A percentile compares a stretch with the other conserved stretches of the same genome.
Evolutionary conservation across 2,113 vertebrate species (phyloP).

Genomic region (Hymenochirus boettgeri): DNA sequence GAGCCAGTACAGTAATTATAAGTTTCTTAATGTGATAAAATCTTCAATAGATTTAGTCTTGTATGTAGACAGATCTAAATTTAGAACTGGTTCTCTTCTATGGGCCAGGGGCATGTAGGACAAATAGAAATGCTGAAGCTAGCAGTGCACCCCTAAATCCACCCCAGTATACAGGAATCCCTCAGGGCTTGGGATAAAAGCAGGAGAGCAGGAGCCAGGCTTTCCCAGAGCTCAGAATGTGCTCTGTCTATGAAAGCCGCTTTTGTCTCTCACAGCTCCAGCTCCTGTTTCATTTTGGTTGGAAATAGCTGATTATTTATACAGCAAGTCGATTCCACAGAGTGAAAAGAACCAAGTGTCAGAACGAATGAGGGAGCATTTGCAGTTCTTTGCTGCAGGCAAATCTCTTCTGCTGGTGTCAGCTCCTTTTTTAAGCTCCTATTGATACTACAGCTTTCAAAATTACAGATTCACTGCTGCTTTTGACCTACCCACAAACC

Average conservation of each 20-base stretch:
- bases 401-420: conserved; percentile 36
- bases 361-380: conserved; percentile 37
- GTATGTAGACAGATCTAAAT: too few species aligned
- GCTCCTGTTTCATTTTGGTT: conserved; percentile 57
- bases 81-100: too few species aligned
- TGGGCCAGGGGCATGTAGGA: too few species aligned
- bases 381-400: conserved; percentile 28
- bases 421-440: conserved; percentile 27
- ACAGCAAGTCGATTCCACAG: conserved; percentile 43
- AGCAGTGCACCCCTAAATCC: too few species aligned
- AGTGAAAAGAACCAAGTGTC: conserved; percentile 50
- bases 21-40: too few species aligned
- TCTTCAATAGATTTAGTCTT: too few species aligned
- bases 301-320: conserved; percentile 53
- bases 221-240: conserved; percentile 29
- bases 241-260: conserved; percentile 51
- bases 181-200: conserved; percentile 13
- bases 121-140: too few species aligned
- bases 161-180: conserved; percentile 13
- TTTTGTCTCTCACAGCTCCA: conserved; percentile 45
- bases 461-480: not conserved
- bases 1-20: too few species aligned
- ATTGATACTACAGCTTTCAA: conserved; percentile 11
- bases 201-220: conserved; percentile 24
- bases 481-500: not conserved